Base-by-base conservation (phyloP, 2,797 vertebrate species). In the Kryptopterus vitreolus region DNA sequence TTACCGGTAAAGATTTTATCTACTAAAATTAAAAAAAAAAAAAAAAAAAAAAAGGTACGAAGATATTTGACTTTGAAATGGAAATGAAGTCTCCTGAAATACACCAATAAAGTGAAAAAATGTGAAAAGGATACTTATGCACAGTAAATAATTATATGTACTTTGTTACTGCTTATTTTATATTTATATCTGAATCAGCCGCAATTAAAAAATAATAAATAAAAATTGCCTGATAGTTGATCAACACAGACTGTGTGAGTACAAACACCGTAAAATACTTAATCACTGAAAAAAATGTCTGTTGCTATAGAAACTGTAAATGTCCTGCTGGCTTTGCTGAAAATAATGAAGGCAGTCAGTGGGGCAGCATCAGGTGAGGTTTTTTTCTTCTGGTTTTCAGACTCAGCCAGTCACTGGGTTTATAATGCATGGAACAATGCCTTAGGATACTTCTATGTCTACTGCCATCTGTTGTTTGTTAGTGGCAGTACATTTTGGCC, bases 391-490 rank as follows among this genome's bases (percentile, higher is more conserved):
- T 52, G 33, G 50, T 43, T n/a, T n/a, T 66, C 13, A 15, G 58
- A 53, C 20, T 71, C 31, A 24, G 33, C 31, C 58, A 46, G 16
- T 43, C 20, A 48, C 29, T 71, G 66, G 48, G 18, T 65, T 53
- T 53, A 72, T 43, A 65, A 66, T 22, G 59, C 15, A 5, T 50
- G 58, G 63, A 58, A 77, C 74, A 48, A 12, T 24, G 31, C 26
- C 18, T 16, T 38, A 81, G 66, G 73, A 76, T 77, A 81, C 74
- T 81, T n/a, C 22, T n/a, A n/a, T 13, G 79, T 65, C 31, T 53
- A 74, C 18, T 22, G 81, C 76, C 81, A 75, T 61, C 81, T 82
- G 43, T 52, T 78, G 81, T 18, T 74, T 68, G 6, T 20, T 52
- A 9, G 52, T 66, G 62, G 29, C 52, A 74, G 29, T 43, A 33